Evolutionary conservation across 2,113 vertebrate species (phyloP).

Genomic region (Trachemys scripta): DNA sequence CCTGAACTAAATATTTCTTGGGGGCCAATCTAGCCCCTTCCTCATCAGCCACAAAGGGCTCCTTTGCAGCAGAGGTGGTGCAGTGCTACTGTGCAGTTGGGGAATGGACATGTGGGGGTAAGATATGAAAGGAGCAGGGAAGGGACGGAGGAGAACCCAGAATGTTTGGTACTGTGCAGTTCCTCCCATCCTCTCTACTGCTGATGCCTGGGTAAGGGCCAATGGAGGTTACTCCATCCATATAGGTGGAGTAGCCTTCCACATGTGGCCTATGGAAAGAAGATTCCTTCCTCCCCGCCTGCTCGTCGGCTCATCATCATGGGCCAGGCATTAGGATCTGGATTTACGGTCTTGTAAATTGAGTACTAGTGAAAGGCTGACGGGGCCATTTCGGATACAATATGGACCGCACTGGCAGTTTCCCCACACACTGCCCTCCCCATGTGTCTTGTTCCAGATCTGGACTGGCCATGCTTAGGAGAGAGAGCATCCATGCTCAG

Average conservation of each 20-base stretch:
- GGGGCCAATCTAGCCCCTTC: not conserved
- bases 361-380: not conserved
- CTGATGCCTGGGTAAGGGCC: not conserved
- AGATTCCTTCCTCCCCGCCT: not conserved
- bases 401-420: not conserved
- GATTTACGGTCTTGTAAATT: not conserved
- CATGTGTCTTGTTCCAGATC: not conserved
- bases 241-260: not conserved
- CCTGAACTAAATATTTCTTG: accelerated
- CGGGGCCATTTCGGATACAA: not conserved
- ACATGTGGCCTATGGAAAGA: not conserved
- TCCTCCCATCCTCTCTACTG: not conserved
- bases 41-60: not conserved
- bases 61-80: conserved; percentile 1
- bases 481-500: not conserved
- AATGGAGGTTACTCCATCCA: not conserved
- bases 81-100: not conserved
- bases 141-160: not conserved
- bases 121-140: not conserved
- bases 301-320: not conserved
- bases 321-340: not conserved
- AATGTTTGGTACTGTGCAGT: not conserved
- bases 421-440: not conserved
- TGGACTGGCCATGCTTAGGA: not conserved
- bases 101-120: not conserved